Base-by-base conservation (phyloP, 2,888 invertebrate species). In the Nemotelus pantherinus region DNA sequence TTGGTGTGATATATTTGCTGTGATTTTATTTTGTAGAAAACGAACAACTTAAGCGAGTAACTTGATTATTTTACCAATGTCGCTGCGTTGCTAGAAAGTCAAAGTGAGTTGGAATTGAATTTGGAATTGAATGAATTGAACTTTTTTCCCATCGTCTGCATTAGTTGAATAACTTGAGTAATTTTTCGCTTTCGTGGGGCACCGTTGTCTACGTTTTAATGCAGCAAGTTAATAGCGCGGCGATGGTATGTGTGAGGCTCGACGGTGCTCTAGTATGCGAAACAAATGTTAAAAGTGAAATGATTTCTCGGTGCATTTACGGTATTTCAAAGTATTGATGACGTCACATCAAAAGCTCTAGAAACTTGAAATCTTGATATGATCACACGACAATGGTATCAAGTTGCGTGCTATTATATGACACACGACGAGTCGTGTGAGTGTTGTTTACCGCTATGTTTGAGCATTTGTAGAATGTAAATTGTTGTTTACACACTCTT, bases 11-110 rank as follows among this genome's bases (percentile, higher is more conserved):
- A 60, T 39, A 41, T 60, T 7, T 60, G 60, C 60, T 60, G 60
- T 60, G 60, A 60, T 60, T 60, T 2, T 7, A 57, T 7, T 45
- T 47, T 6, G 58, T 74, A 48, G 7, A 48, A 74, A 74, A 74
- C 74, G 63, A 74, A 74, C 60, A 63, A 74, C 48, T 74, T 63
- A 63, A 74, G 74, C 74, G 47, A 74, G 74, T 60, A 60, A 74
- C 74, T 39, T 41, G 63, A 60, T 50, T 44, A 41, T 48, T 39
- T 63, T 48, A 39, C 60, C n/a, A 63, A 74, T 60, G 74, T 50
- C 60, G n/a, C 74, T 10, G 1, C 74, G 7, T 9, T 9, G 53
- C 25, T 74, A 74, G 74, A 74, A 74, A 74, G 74, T 74, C 63
- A 57, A 60, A 41, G 74, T 74, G 63, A 74, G 74, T 74, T 48